phyloP scores from a whole-genome alignment of 2,113 vertebrate species.

The Pygoscelis antarcticus region DNA sequence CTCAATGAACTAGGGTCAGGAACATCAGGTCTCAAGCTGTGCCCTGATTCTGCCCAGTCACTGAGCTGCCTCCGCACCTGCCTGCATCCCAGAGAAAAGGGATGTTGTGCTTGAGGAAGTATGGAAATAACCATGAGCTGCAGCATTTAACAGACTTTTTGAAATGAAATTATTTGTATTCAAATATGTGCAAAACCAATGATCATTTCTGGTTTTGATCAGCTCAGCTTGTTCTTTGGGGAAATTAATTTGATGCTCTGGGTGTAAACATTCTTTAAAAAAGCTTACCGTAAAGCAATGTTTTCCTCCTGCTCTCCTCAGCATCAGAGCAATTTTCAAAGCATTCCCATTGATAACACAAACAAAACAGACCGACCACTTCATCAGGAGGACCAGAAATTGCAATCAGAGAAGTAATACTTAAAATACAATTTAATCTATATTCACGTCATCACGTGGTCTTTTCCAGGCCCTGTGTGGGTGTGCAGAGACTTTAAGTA shows the following conservation, averaged over 20 bases:
- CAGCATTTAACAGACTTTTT: neutral
- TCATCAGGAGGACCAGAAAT: neutral
- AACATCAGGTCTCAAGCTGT: neutral
- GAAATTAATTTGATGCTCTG: constrained; percentile 50
- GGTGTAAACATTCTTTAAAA: constrained; percentile 32
- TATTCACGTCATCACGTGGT: neutral
- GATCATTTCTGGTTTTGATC: constrained; percentile 48
- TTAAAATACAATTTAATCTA: neutral
- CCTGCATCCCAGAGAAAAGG: neutral
- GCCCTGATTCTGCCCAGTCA: neutral
- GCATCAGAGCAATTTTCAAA: constrained; percentile 54
- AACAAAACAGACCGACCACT: constrained; percentile 17
- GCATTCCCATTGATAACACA: neutral
- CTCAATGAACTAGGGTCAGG: neutral
- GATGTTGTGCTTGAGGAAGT: neutral
- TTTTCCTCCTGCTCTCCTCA: constrained; percentile 24
- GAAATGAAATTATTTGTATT: constrained; percentile 56
- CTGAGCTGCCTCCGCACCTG: neutral
- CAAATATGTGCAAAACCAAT: constrained; percentile 25
- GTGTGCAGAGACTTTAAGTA: neutral
- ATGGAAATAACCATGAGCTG: neutral
- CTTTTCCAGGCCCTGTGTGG: neutral
- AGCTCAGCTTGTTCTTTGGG: constrained; percentile 39
- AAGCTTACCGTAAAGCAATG: neutral
- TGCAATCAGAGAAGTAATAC: constrained; percentile 27